phyloP scores from a whole-genome alignment of 1,140 invertebrate genomes.

The Lepidotrigona ventralis region DNA sequence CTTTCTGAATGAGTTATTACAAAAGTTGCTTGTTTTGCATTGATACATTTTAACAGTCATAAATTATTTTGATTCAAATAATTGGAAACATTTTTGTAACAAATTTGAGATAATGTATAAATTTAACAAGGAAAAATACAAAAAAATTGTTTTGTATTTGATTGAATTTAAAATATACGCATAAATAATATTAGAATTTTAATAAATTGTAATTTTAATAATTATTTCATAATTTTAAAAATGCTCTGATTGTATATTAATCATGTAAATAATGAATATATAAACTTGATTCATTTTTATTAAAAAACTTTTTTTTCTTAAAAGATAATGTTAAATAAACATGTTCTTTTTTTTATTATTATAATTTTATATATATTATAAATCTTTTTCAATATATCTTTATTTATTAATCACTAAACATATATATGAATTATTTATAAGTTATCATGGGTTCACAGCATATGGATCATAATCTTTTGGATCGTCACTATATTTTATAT shows the following conservation, averaged over 20 bases:
- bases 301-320: not conserved
- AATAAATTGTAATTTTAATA: slow-evolving; percentile 15
- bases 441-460: slow-evolving; percentile 66
- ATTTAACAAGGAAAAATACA: slow-evolving; percentile 1
- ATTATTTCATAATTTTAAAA: slow-evolving; percentile 11
- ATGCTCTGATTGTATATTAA: slow-evolving; percentile 9
- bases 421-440: not conserved
- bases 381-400: not conserved
- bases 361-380: slow-evolving; percentile 9
- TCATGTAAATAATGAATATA: slow-evolving; percentile 28
- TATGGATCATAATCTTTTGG: slow-evolving; percentile 87
- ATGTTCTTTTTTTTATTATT: slow-evolving; percentile 37
- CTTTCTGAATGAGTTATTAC: slow-evolving; percentile 79
- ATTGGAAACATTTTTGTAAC: not conserved
- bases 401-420: not conserved
- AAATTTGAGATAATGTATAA: slow-evolving; percentile 8
- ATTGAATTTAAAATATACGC: slow-evolving; percentile 33
- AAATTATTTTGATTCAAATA: slow-evolving; percentile 1
- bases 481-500: slow-evolving; percentile 87
- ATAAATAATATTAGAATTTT: slow-evolving; percentile 5
- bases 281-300: slow-evolving; percentile 21
- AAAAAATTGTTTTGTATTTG: slow-evolving; percentile 29
- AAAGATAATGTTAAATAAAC: slow-evolving; percentile 18
- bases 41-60: slow-evolving; percentile 27
- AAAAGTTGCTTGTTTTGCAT: slow-evolving; percentile 5